A percentile compares a stretch with the other conserved stretches of the same genome.
phyloP scores from a whole-genome alignment of 2,113 vertebrate genomes.

The Arizona elegans region DNA sequence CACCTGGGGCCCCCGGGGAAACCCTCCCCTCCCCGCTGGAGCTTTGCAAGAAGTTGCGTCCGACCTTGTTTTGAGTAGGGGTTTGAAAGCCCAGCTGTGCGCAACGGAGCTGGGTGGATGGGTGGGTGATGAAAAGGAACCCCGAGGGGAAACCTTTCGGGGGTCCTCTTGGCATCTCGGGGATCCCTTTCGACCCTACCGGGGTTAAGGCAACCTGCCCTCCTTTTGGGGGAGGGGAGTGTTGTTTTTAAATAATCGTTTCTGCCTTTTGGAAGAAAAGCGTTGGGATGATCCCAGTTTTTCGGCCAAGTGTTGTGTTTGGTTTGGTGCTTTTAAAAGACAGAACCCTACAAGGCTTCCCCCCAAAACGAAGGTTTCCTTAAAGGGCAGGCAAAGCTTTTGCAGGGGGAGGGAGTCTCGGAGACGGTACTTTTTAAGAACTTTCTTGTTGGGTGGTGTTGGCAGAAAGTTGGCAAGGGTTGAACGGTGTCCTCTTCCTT shows the following conservation, averaged over 20 bases:
- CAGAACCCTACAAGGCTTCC: background rate
- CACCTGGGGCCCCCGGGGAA: too few relatives aligned
- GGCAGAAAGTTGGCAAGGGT: too few relatives aligned
- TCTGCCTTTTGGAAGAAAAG: constrained; percentile 9
- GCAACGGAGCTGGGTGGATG: background rate
- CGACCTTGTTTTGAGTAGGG: background rate
- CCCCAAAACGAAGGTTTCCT: background rate
- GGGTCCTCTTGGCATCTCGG: background rate
- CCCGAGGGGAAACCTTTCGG: background rate
- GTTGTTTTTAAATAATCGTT: background rate
- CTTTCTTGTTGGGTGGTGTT: background rate
- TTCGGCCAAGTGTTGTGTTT: background rate
- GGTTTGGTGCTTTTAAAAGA: background rate
- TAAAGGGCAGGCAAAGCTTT: background rate
- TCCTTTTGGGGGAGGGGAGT: background rate
- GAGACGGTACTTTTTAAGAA: background rate
- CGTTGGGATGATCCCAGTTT: too few relatives aligned
- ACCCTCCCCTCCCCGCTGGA: background rate
- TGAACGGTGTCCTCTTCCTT: background rate
- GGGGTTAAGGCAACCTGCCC: background rate
- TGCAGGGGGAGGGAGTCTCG: background rate
- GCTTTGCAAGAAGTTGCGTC: background rate
- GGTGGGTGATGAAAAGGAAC: too few relatives aligned
- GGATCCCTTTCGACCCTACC: background rate
- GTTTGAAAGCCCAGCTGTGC: background rate